Evolutionary conservation across 2,113 vertebrate species (phyloP), one percentile per base, ranked within the genome.

Genomic region (Erythrocercus mccallii): DNA sequence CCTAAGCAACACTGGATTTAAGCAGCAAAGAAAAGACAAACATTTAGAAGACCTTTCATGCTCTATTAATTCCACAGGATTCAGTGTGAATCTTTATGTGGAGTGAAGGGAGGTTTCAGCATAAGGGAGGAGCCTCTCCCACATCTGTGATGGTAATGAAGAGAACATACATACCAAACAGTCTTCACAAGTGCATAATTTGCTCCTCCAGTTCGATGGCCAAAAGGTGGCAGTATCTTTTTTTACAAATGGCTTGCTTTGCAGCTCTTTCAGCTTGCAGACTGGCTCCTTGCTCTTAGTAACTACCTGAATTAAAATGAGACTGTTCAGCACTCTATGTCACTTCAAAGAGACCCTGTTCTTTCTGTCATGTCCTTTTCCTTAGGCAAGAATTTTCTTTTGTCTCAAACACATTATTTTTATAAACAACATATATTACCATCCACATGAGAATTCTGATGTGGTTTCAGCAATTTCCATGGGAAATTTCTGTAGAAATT

Each of bases 131-230:
- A 90, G 57, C 33, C 48, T 28, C 72, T 66, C 38, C 68, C 37
- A 6, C 1, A 2, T 4, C 42, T n/a, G 2, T 22, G 38, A 23
- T 2, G 6, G n/a, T 12, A 69, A 81, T 6, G 50, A 51, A 68
- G 57, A 58, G 33, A 54, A 42, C 22, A 44, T 33, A 94, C 97
- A n/a, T 97, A 99, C 99, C 99, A 98, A 97, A 70, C 99, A 99
- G 95, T 95, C 97, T 61, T 95, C 97, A 96, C 99, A 99, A 91
- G 98, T 98, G 94, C 99, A 99, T 22, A 99, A 93, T 92, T 98
- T 97, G 80, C 98, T 97, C n/a, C 99, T 98, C 99, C 99, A 99
- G 92, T 97, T 97, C 6, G 95, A 97, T 5, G 99, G 99, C 99
- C 99, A 99, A 92, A 99, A 99, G 87, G 99, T 99, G 4, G 99